Base-by-base conservation (phyloP, 2,888 invertebrate genomes). In the Meganola albula region DNA sequence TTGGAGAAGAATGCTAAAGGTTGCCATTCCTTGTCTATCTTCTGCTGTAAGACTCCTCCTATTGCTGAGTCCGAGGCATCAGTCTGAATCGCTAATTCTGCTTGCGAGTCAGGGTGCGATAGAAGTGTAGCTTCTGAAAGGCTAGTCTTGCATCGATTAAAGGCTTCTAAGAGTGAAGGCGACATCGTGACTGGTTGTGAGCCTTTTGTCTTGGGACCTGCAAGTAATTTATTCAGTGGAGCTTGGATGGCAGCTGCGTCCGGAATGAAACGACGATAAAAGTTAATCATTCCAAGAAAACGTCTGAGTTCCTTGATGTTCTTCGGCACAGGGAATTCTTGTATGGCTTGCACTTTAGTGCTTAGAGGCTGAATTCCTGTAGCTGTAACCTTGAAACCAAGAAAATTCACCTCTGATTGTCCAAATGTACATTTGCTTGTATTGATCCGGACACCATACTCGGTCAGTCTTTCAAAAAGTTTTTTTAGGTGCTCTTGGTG, bases 11-110 rank as follows among this genome's bases (percentile, higher is more conserved):
- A 40, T 1, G 35, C 37, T 2, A 47, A 22, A n/a, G 39, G 40
- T 11, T 30, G 30, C 40, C 44, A 44, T 2, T 1, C 10, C 6
- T 32, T 9, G 2, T 27, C 20, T 8, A 20, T 24, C 41, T 74
- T 71, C 23, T 76, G 65, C 4, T 77, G 27, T 0, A 56, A 61
- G 1, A 63, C 68, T 2, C 74, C 75, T 3, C 72, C 49, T n/a
- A n/a, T n/a, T n/a, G 66, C 58, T 3, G 22, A 30, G 20, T 71
- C 60, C 0, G 73, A 75, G 2, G 74, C 74, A 37, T 76, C 72
- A 0, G 53, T 54, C 1, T 59, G 43, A 1, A 74, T 8, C 2
- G 55, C 47, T 1, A 74, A 30, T 9, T 43, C 31, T 0, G 63
- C 57, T 4, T 53, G 20, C 3, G 33, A 12, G 7, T 42, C 37